Evolutionary conservation across 1,140 invertebrate species (phyloP), one percentile per base, ranked within the genome.

Genomic region (Archivesica marissinica): DNA sequence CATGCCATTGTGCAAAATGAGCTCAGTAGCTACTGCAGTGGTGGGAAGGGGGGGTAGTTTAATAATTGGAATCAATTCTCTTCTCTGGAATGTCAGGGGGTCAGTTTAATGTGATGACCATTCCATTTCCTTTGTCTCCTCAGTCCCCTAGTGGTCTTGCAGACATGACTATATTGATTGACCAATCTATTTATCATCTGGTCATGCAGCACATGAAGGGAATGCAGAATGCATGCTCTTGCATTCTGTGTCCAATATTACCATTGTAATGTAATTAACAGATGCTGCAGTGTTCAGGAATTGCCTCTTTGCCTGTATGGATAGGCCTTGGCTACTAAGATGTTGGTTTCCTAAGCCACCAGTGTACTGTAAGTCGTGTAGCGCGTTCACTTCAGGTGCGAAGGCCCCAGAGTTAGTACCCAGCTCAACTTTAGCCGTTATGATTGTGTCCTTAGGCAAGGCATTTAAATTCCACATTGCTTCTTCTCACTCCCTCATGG

Each of bases 101-200:
- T 52, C 23, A 52, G 23, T 23, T 59, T 59, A 11, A 59, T 59
- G 13, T 30, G 50, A 28, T 64, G 59, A 64, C 30, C 30, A 35
- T 59, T 59, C 30, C 28, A 64, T 35, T n/a, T 33, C 59, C 59
- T 64, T 64, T 64, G 59, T 64, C 25, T 64, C 15, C 23, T n/a
- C 15, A 20, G 1, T 35, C 13, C 30, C 59, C 59, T 64, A 20
- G 30, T 64, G 59, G 28, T 64, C 59, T 35, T 20, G 59, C 59
- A 64, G 30, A n/a, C n/a, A n/a, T n/a, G n/a, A n/a, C n/a, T n/a
- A n/a, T 64, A 64, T 64, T 64, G 59, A 64, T 64, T 64, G 28
- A 64, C 2, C 30, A 33, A 13, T 30, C 59, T 35, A 35, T 33
- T 35, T 64, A 64, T 6, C 1, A 28, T 28, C 25, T 28, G 2